Percentiles rank a stretch among this genome's conserved stretches.
Conservation (phyloP, 2,888 invertebrate species). For the Drosophila anomelani region DNA sequence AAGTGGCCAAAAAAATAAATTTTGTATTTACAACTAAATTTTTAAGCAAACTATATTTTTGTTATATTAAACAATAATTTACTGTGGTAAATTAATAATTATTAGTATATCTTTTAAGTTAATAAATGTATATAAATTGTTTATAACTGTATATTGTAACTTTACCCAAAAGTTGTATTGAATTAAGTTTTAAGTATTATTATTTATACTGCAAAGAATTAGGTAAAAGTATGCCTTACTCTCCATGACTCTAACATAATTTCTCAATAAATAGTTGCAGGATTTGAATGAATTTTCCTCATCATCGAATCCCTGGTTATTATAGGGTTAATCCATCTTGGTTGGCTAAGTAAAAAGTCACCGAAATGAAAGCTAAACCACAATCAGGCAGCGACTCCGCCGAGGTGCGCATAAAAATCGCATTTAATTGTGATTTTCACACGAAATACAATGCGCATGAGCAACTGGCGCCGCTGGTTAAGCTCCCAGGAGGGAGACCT, state of each 20-base stretch:
- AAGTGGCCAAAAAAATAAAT: too few species aligned
- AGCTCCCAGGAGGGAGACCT: background rate
- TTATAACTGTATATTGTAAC: too few species aligned
- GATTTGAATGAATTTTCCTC: background rate
- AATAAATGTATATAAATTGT: too few species aligned
- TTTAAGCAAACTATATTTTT: too few species aligned
- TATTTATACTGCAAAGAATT: background rate
- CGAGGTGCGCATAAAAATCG: slow-evolving; percentile 79
- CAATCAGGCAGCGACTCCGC: slow-evolving; percentile 31
- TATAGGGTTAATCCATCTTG: slow-evolving; percentile 27
- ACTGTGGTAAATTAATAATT: too few species aligned
- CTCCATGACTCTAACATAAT: too few species aligned
- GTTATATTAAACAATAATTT: too few species aligned
- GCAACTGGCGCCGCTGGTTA: slow-evolving; percentile 65
- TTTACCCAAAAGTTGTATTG: too few species aligned
- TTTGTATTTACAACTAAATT: too few species aligned
- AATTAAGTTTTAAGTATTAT: background rate
- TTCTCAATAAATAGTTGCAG: too few species aligned
- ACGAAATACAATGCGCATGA: slow-evolving; percentile 79
- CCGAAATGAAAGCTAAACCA: slow-evolving; percentile 68
- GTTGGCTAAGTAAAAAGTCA: slow-evolving; percentile 18
- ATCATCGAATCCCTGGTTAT: background rate
- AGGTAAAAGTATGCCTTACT: too few species aligned
- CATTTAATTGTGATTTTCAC: slow-evolving; percentile 84
- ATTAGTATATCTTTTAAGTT: too few species aligned